phyloP scores from a whole-genome alignment of 2,797 vertebrate species.

The Rhyacichthys aspro region DNA sequence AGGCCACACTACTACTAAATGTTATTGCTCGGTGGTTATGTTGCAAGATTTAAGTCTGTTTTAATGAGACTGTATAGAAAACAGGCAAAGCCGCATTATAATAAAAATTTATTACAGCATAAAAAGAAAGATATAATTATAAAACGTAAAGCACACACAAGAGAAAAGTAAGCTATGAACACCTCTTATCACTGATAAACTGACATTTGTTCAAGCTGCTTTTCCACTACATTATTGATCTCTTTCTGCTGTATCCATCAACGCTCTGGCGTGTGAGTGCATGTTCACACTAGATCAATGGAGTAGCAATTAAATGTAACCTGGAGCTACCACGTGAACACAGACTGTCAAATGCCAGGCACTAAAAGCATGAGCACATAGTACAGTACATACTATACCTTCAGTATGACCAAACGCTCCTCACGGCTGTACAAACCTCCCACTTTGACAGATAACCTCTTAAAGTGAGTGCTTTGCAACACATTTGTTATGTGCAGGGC shows the following conservation, averaged over 20 bases:
- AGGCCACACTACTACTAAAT: neutral
- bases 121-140: slow-evolving; percentile 1
- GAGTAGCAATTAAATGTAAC: slow-evolving; percentile 35
- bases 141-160: neutral
- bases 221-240: slow-evolving; percentile 38
- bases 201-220: slow-evolving; percentile 11
- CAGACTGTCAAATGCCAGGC: neutral
- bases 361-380: slow-evolving; percentile 6
- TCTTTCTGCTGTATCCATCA: slow-evolving; percentile 30
- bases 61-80: slow-evolving; percentile 18
- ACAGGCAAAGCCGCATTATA: neutral
- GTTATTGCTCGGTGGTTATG: slow-evolving; percentile 27
- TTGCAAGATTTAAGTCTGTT: slow-evolving; percentile 17
- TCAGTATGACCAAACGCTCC: slow-evolving; percentile 8
- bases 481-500: slow-evolving; percentile 56
- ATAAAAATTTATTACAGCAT: neutral
- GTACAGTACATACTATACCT: slow-evolving; percentile 6
- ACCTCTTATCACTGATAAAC: neutral
- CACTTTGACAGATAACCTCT: slow-evolving; percentile 29
- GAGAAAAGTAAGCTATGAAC: neutral
- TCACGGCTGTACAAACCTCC: slow-evolving; percentile 23
- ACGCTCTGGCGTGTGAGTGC: slow-evolving; percentile 28
- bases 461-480: slow-evolving; percentile 56
- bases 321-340: slow-evolving; percentile 39
- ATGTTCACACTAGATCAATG: slow-evolving; percentile 56